These are phyloP conservation scores for Xiphydria camelus DNA, from an alignment of 2,888 invertebrate species.

Conservation along the genomic window DNA sequence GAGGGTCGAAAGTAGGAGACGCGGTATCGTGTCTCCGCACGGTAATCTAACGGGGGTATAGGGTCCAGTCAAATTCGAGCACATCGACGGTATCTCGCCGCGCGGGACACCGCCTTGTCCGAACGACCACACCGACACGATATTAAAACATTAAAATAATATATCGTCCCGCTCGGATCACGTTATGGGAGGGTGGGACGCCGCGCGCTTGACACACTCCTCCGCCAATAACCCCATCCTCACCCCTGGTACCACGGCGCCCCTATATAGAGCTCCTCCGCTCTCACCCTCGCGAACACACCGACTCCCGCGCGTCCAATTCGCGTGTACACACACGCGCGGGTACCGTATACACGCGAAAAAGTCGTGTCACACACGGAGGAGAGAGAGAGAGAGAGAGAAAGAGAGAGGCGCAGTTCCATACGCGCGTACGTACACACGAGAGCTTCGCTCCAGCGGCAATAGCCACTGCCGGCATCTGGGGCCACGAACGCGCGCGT, in stretches of 20 bases:
- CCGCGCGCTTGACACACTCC: constrained; percentile 41
- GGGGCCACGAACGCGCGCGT: constrained; percentile 30
- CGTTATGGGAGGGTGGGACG: constrained; percentile 31
- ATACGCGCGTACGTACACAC: constrained; percentile 1
- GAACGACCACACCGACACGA: constrained; percentile 54
- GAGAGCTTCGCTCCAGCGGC: constrained; percentile 3
- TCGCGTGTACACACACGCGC: background rate
- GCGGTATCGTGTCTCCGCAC: too few species aligned
- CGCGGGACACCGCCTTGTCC: constrained; percentile 49
- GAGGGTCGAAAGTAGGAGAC: too few species aligned
- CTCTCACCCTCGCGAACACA: background rate
- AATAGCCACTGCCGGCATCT: constrained; percentile 38
- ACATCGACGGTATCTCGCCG: constrained; percentile 26
- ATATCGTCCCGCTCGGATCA: constrained; percentile 44
- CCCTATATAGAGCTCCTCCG: background rate
- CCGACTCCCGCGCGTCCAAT: background rate
- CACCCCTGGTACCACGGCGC: constrained; percentile 11
- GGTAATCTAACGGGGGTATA: too few species aligned
- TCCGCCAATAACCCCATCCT: constrained; percentile 38
- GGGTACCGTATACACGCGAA: too few species aligned
- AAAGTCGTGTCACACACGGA: too few species aligned
- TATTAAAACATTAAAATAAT: constrained; percentile 58
- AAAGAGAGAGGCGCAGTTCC: constrained; percentile 3
- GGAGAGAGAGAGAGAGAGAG: too few species aligned
- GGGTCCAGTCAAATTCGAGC: background rate